Percentiles rank a stretch among this genome's conserved stretches.
phyloP scores from a whole-genome alignment of 2,113 vertebrate species.

The cat (Felis catus) region F.catus_Fca126_mat1.0 CM031425.1:41828001-41828500 shows the following conservation, averaged over 20 bases:
- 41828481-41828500: slow-evolving; percentile 99
- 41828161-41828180: neutral
- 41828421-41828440: slow-evolving; percentile 98
- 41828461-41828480: slow-evolving; percentile 98
- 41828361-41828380: neutral
- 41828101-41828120: no score
- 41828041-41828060: no score
- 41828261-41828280: neutral
- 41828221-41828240: neutral
- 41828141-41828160: neutral
- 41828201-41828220: neutral
- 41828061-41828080: no score
- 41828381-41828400: neutral
- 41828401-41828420: slow-evolving; percentile 88
- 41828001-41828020: no score
- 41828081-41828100: no score
- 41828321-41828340: neutral
- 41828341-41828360: neutral
- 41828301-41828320: neutral
- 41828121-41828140: no score
- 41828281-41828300: neutral
- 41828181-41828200: neutral
- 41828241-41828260: neutral
- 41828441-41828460: slow-evolving; percentile 99
- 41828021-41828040: no score